Evolutionary conservation across 2,797 vertebrate genomes (phyloP), one percentile per base, ranked within the genome.

Genomic region (Aratinga solstitialis): DNA sequence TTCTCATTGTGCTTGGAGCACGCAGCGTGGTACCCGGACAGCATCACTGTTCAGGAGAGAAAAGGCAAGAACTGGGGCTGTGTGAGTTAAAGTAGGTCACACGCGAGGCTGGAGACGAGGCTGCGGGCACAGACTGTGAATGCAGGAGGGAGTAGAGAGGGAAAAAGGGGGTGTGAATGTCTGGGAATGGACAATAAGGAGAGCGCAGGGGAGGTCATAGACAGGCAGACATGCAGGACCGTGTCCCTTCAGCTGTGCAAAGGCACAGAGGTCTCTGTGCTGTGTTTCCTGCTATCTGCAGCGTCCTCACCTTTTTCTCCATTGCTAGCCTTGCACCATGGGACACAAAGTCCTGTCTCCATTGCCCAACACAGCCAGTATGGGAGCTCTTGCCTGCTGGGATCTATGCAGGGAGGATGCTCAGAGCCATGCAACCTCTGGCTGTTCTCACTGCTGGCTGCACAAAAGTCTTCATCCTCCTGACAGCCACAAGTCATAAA

Each of bases 51-150:
- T 79, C 1, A 0, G 50, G 40, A 85, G 90, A 94, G 72, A 89
- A 93, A 82, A 95, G 77, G 81, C 90, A 76, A 47, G 69, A 94
- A n/a, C 89, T 38, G 89, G 92, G 90, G 87, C 93, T 93, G 77
- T 40, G 73, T 13, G 12, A 1, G 1, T 83, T 58, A 58, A 96
- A 96, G 94, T 95, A 96, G 95, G 94, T 97, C 94, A 96, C 89
- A 82, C 53, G 22, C 65, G 30, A 96, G 93, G 89, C 94, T 95
- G 90, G 71, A 82, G 89, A 75, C 8, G 4, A 71, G 87, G 89
- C 90, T 92, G 93, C 4, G 0, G 89, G 92, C 87, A 9, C 84
- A 47, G 84, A 19, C 78, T 90, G 1, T 38, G 43, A 93, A 95
- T 42, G 68, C 71, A 29, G 6, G 47, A 69, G 81, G 45, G 71